Base-by-base conservation (phyloP, 1,140 invertebrate species). In the Drosophila trapezifrons region DNA sequence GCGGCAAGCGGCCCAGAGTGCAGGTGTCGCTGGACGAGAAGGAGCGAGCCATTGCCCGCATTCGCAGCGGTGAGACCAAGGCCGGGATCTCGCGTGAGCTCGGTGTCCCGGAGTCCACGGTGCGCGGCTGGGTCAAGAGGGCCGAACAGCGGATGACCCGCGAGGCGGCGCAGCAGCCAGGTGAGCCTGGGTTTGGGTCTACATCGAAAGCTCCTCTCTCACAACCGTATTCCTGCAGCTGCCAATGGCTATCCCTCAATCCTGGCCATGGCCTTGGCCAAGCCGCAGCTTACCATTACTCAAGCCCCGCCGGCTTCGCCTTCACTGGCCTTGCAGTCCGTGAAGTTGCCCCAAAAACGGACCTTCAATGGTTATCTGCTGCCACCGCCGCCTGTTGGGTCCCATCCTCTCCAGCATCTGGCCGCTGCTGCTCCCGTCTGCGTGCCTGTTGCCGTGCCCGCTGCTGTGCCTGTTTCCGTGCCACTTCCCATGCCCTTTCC, bases 81-180 rank as follows among this genome's bases (percentile, higher is more conserved):
- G 84, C 84, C 5, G 85, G 84, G 8, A 90, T 89, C 29, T 89
- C 84, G 3, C 70, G 84, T 2, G 84, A 89, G 29, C 56, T 89
- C 12, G 84, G 84, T 18, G 84, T 89, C 25, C 84, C 84, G 18
- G 84, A 89, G 67, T 89, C 84, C 4, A 89, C 84, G 7, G 84
- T 89, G 18, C 84, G 84, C 12, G 84, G 84, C 5, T 89, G 84
- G 84, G 84, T 89, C 4, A 89, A 89, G 57, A 59, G 84, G 0
- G 80, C 85, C 4, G 84, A 89, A 43, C 80, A 76, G 74, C 80
- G 84, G 17, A 43, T 78, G 17, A 66, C 74, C 1, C 85, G 77
- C 40, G 80, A 80, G 35, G 55, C 66, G 0, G 17, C 9, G 1
- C 65, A 45, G 17, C 38, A 47, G 47, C 58, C 73, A 40, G 71